These are phyloP conservation scores for Gallinago paraguaiae DNA, from an alignment of 2,113 vertebrate species.

Conservation along the genomic window DNA sequence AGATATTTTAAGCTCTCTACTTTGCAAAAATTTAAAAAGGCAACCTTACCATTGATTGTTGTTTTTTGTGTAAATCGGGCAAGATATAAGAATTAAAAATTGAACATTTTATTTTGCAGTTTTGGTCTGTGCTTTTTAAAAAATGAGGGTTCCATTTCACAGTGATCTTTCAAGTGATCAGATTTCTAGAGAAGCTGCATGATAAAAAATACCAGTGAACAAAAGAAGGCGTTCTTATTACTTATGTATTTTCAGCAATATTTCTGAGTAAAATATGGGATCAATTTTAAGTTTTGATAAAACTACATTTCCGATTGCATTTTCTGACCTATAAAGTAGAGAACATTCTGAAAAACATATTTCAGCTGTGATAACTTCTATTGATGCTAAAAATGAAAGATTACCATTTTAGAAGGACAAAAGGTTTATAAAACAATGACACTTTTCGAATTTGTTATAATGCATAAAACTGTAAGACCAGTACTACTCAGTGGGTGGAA, in stretches of 20 bases:
- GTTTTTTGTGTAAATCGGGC: neutral
- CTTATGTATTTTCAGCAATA: neutral
- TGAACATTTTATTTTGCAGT: neutral
- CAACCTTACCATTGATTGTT: rapidly evolving
- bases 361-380: neutral
- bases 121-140: neutral
- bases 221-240: neutral
- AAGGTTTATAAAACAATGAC: neutral
- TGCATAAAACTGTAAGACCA: neutral
- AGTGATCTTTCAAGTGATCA: neutral
- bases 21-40: neutral
- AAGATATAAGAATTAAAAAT: neutral
- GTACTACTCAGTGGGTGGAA: neutral
- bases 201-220: neutral
- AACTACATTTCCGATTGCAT: neutral
- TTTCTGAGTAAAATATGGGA: neutral
- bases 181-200: neutral
- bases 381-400: neutral
- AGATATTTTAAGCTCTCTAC: neutral
- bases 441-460: neutral
- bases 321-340: neutral
- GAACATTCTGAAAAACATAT: neutral
- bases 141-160: neutral
- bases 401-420: neutral
- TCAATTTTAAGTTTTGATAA: neutral